A percentile compares a stretch with the other conserved stretches of the same genome.
Conservation (phyloP, 2,888 invertebrate species). For the Rotaria magnacalcarata region DNA sequence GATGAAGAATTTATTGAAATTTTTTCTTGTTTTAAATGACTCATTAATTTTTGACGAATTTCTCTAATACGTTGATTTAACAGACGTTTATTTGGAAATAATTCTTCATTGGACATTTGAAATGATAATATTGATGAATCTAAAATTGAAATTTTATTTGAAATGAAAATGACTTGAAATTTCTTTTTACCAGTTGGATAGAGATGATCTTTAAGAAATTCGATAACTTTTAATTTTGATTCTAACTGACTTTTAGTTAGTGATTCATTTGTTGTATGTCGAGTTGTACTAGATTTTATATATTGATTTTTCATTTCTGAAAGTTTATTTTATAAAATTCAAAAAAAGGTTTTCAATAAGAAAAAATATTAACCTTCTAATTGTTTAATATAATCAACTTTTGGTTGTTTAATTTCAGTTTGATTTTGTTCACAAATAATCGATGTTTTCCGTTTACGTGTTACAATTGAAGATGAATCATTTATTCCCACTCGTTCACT, state of each 20-base stretch:
- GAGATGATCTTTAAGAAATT: background rate
- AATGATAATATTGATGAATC: slow-evolving; percentile 50
- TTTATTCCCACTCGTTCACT: background rate
- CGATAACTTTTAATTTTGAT: slow-evolving; percentile 18
- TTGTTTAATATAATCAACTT: background rate
- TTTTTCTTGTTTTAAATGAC: slow-evolving; percentile 19
- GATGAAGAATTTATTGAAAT: background rate
- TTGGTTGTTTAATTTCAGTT: background rate
- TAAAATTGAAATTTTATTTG: background rate
- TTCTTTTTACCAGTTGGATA: background rate
- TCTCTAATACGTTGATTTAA: slow-evolving; percentile 94
- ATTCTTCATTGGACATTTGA: slow-evolving; percentile 77
- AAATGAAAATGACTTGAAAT: no score
- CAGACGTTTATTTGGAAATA: slow-evolving; percentile 86
- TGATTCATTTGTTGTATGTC: background rate
- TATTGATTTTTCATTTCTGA: slow-evolving; percentile 28
- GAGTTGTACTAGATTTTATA: background rate
- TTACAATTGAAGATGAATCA: background rate
- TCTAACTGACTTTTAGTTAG: background rate
- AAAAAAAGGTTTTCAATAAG: background rate
- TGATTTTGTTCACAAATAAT: background rate
- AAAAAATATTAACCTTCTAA: background rate
- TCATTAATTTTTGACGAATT: slow-evolving; percentile 87
- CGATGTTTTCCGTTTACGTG: slow-evolving; percentile 24
- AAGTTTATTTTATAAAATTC: no score